Base-by-base conservation (phyloP, 2,888 invertebrate genomes). In the Synergus gifuensis region DNA sequence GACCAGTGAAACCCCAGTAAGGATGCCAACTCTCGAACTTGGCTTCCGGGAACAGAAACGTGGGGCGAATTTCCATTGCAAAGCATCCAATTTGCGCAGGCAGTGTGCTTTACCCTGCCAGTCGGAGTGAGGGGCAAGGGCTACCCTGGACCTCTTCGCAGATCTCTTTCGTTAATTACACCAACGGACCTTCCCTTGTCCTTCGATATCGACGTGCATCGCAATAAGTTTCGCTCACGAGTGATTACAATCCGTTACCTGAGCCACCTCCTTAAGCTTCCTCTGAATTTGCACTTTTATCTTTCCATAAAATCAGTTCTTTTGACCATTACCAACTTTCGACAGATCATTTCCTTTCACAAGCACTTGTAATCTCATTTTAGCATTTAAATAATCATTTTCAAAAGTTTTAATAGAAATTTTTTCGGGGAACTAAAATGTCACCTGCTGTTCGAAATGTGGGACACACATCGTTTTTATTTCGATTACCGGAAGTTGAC, bases 31-130 rank as follows among this genome's bases (percentile, higher is more conserved):
- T 73, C 73, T 73, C 49, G 73, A 73, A 73, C 73, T 73, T 73
- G 73, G 73, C 73, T 73, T 73, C 73, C 73, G 73, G 73, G 73
- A 73, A 73, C n/a, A 73, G 54, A 73, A 83, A 82, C 82, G 81
- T 58, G 83, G 81, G 78, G 76, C 82, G 79, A 82, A 82, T 83
- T 82, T 81, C 83, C 80, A 81, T 81, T 81, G 82, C 82, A 81
- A 82, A 82, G 80, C 82, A 82, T 80, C 81, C 83, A 82, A 82
- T 83, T 84, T 79, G 82, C 81, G 82, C 79, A 54, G 73, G 36
- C 54, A 49, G 69, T 69, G 73, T 73, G 73, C 80, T 82, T 58
- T 64, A 77, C 79, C 76, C 80, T 76, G 73, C 79, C 78, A 69
- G 28, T 67, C 60, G 42, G 60, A 69, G 67, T 76, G 18, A 73